Base-by-base conservation (phyloP, 2,797 vertebrate species). In the Oceanodroma leucorhoa region DNA sequence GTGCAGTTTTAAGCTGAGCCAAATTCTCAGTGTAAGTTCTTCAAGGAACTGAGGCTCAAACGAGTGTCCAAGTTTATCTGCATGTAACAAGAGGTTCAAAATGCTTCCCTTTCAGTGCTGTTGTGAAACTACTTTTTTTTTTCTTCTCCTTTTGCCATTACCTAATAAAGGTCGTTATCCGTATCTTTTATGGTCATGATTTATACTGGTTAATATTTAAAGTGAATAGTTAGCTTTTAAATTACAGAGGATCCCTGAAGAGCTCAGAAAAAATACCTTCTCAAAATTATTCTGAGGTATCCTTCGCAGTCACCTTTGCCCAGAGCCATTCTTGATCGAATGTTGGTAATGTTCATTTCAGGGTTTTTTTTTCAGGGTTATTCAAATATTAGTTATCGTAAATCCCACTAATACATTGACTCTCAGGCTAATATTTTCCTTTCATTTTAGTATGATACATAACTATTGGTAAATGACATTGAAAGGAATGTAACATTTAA, bases 401-500 rank as follows among this genome's bases (percentile, higher is more conserved):
- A 95, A 96, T 95, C 83, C 86, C 40, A 38, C 73, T 94, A 97
- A 96, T 84, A 89, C 87, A 91, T 91, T 19, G 58, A 78, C 90
- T 94, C 93, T 94, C 83, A 62, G 86, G 83, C 95, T 97, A 98
- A 97, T 96, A 96, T 97, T 97, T 98, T 97, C 89, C 65, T 97
- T 97, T 96, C 95, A 96, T 97, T 97, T 97, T 94, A 96, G 93
- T 92, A 94, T 94, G 93, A 94, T 94, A 81, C 89, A 85, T 94
- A 95, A 90, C 89, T 96, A 93, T 94, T 94, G 96, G 97, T 97
- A 97, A 97, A 95, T 94, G 94, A 95, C 95, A 95, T 92, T 91
- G 96, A 97, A 97, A 97, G 95, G 94, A 98, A 96, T 94, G 97
- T 96, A 97, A 97, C 96, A 66, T 71, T 83, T 97, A 98, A 97